A percentile compares a stretch with the other conserved stretches of the same genome.
Conservation (phyloP, 53 echinoderm and acorn worm genomes). For the Temnopleurus reevesii region DNA sequence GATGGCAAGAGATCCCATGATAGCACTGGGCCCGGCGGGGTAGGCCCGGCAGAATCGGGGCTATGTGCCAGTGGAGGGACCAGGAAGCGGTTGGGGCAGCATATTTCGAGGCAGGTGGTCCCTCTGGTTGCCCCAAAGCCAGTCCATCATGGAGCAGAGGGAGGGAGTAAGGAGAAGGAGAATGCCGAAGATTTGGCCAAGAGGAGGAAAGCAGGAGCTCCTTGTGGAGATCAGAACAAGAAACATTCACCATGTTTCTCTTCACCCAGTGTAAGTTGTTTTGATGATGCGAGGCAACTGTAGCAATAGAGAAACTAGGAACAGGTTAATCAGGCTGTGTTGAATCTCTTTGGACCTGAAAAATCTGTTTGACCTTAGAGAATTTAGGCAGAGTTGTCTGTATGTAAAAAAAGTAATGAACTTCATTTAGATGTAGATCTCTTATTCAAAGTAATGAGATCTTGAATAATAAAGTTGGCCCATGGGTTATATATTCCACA, state of each 20-base stretch:
- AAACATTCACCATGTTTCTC: background rate
- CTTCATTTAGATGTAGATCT: too few species aligned
- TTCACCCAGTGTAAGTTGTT: too few species aligned
- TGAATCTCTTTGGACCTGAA: too few species aligned
- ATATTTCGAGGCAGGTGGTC: conserved; percentile 19
- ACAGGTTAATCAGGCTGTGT: too few species aligned
- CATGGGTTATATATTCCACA: too few species aligned
- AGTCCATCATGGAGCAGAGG: background rate
- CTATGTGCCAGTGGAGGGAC: background rate
- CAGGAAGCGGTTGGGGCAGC: conserved; percentile 30
- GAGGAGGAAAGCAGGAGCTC: background rate
- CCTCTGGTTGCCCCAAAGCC: background rate
- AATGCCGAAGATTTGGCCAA: conserved; percentile 29
- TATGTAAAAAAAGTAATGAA: too few species aligned
- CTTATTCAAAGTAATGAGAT: too few species aligned
- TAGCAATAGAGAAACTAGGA: too few species aligned
- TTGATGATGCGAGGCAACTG: background rate
- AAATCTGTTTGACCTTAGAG: too few species aligned
- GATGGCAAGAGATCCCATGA: conserved; percentile 43
- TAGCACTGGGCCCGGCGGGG: background rate
- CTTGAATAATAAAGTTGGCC: too few species aligned
- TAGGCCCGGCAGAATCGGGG: background rate
- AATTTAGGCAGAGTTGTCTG: too few species aligned
- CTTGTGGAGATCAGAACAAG: background rate
- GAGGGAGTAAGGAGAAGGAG: background rate